These are phyloP conservation scores for Malthinus flaveolus DNA, from an alignment of 2,888 invertebrate genomes.

Conservation along the genomic window DNA sequence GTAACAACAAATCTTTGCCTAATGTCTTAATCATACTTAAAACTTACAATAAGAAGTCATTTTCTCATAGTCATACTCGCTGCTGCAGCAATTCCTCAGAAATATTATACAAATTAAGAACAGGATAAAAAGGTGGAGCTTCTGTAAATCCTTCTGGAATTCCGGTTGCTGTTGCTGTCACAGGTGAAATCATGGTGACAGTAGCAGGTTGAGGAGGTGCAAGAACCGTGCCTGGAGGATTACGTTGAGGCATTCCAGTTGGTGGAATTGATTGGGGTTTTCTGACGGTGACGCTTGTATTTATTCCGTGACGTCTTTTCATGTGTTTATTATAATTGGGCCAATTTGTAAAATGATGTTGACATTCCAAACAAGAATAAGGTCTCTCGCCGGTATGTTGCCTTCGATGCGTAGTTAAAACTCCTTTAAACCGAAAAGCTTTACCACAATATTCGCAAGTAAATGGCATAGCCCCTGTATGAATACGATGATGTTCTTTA, in stretches of 20 bases:
- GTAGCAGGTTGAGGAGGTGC: conserved; percentile 48
- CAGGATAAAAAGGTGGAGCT: conserved; percentile 46
- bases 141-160: conserved; percentile 37
- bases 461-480: conserved; percentile 79
- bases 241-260: conserved; percentile 53
- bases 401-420: conserved; percentile 72
- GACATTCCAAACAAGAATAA: conserved; percentile 72
- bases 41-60: conserved; percentile 3
- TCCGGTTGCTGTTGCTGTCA: conserved; percentile 25
- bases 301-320: conserved; percentile 70
- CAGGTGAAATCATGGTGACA: conserved; percentile 33
- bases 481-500: conserved; percentile 74
- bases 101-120: conserved; percentile 49
- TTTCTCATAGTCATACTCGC: conserved; percentile 19
- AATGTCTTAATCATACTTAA: neutral
- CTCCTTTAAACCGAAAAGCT: conserved; percentile 75
- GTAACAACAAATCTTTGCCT: no score
- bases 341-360: conserved; percentile 79
- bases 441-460: conserved; percentile 76
- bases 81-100: conserved; percentile 48
- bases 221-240: conserved; percentile 53
- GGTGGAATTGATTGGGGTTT: conserved; percentile 55
- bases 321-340: conserved; percentile 83
- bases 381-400: conserved; percentile 74
- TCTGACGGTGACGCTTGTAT: conserved; percentile 53